phyloP scores from a whole-genome alignment of 2,888 invertebrate genomes.

The Schizotus pectinicornis region DNA sequence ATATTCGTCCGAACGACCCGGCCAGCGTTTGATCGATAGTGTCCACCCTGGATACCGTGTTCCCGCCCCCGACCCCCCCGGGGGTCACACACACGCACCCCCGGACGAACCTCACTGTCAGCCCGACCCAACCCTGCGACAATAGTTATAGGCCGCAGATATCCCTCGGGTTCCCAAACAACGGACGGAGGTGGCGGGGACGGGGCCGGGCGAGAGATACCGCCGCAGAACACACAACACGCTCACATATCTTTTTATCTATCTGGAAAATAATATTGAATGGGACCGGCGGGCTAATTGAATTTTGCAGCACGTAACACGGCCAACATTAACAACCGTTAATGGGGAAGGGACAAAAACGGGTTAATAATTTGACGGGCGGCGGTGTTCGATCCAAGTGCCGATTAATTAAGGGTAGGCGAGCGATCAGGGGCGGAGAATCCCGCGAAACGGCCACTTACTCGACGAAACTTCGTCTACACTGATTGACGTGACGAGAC shows the following conservation, averaged over 20 bases:
- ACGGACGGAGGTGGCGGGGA: conserved; percentile 8
- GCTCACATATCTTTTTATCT: conserved; percentile 28
- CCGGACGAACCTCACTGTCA: conserved; percentile 42
- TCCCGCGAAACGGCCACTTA: too few species aligned
- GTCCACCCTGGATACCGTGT: conserved; percentile 53
- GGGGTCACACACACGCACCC: conserved; percentile 31
- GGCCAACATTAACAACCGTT: conserved; percentile 29
- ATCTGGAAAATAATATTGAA: conserved; percentile 32
- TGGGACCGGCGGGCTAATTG: conserved; percentile 26
- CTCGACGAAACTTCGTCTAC: too few species aligned
- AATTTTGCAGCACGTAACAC: conserved; percentile 30
- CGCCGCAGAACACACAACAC: conserved; percentile 4
- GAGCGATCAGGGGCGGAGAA: too few species aligned
- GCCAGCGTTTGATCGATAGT: conserved; percentile 58
- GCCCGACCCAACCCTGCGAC: conserved; percentile 36
- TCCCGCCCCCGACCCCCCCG: conserved; percentile 38
- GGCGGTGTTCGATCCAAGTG: too few species aligned
- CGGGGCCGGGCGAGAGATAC: background rate
- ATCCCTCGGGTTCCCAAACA: conserved; percentile 30
- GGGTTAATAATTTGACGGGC: conserved; percentile 7
- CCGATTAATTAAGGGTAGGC: too few species aligned
- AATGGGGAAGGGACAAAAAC: conserved; percentile 22
- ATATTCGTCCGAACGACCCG: conserved; percentile 47
- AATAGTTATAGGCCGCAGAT: conserved; percentile 42
- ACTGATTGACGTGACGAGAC: too few species aligned